phyloP scores from a whole-genome alignment of 2,113 vertebrate species.

The Smithornis capensis region DNA sequence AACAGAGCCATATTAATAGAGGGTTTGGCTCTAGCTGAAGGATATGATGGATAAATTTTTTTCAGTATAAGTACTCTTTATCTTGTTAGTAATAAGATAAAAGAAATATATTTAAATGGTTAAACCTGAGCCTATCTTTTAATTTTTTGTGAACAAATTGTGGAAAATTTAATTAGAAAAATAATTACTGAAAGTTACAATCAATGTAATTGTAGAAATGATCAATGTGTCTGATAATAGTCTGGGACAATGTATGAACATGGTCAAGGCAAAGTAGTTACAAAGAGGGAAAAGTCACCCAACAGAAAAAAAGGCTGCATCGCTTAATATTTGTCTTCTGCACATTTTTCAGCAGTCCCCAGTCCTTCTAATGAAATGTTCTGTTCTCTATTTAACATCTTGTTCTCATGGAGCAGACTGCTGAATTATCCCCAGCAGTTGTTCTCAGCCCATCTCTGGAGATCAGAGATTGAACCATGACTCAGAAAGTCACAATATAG shows the following conservation, averaged over 20 bases:
- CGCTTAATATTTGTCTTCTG: background rate
- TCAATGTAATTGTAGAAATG: background rate
- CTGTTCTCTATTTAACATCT: background rate
- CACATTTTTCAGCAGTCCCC: background rate
- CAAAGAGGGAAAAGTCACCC: background rate
- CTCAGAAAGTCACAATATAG: slow-evolving; percentile 42
- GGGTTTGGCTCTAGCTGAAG: background rate
- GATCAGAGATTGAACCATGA: slow-evolving; percentile 33
- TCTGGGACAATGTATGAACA: background rate
- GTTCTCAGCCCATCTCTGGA: background rate
- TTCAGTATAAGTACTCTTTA: background rate
- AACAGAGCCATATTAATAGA: background rate
- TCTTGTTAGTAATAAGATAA: background rate
- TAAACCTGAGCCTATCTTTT: background rate
- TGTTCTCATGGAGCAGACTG: background rate
- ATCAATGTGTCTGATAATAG: background rate
- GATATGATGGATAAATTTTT: background rate
- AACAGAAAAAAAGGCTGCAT: background rate
- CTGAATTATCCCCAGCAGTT: background rate
- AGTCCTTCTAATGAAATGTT: background rate
- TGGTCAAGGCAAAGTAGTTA: background rate
- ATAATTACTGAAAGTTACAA: background rate
- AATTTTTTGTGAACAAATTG: background rate
- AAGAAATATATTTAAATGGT: background rate
- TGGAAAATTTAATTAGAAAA: background rate